Base-by-base conservation (phyloP, 2,888 invertebrate genomes). In the Polydrusus tereticollis region DNA sequence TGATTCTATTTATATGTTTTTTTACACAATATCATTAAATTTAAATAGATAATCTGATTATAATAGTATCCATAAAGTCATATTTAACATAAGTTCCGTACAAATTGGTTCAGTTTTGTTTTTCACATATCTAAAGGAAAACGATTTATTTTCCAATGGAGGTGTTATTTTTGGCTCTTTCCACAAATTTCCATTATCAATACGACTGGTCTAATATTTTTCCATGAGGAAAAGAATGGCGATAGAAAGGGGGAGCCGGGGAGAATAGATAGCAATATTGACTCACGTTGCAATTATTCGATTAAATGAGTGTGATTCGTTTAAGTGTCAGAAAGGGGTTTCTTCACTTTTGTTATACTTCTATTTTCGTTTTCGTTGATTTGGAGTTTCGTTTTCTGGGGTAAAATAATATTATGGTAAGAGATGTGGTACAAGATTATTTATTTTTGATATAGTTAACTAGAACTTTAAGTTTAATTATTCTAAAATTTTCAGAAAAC, bases 251-350 rank as follows among this genome's bases (percentile, higher is more conserved):
- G 63, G 57, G 52, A 52, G 20, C 70, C 43, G 59, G 65, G 10
- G 63, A 65, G 59, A 65, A 66, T 57, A 77, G 79, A 78, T 78
- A 78, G 77, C 75, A 76, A 75, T 79, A 79, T 80, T 80, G 78
- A 78, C 78, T 78, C 80, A 80, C 78, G 79, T 78, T 74, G 75
- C 75, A 77, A 77, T 79, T 80, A 80, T 80, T 80, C 78, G 80
- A 79, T 79, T 78, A 79, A 80, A 78, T 77, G 78, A 78, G 78
- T 78, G 78, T 77, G 80, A 78, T 79, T 79, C 78, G 77, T 75
- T 76, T 72, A 72, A 76, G 76, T 69, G 79, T 75, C 76, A 74
- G 77, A 80, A 79, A 77, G 78, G 78, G 77, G 78, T 55, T 55
- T 29, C 29, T 41, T 58, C 38, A 21, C 41, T 38, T 52, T 73